Evolutionary conservation across 2,888 invertebrate species (phyloP), one percentile per base, ranked within the genome.

Genomic region (Zele albiditarsus): DNA sequence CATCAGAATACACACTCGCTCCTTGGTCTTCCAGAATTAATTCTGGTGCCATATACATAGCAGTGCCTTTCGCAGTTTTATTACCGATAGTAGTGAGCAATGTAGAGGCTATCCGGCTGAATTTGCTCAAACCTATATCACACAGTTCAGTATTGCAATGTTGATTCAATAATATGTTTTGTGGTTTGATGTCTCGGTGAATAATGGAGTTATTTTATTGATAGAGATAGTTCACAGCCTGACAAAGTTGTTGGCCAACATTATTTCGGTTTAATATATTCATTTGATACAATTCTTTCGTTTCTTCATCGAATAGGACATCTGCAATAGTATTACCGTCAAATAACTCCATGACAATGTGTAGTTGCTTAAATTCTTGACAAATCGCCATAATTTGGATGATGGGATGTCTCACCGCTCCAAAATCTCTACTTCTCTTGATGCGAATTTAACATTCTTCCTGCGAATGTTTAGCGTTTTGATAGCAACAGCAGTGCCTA

Each of bases 291-390:
- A 71, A 31, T n/a, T 3, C 25, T 57, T 12, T 65, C 14, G 49
- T 31, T 10, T 70, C 53, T 25, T 66, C 20, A 12, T 73, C 60
- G 68, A 73, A 74, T 23, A 77, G 38, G 27, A 75, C 27, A 5
- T 74, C 69, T 4, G 38, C 28, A 14, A 76, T n/a, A 28, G 49
- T 66, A 49, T 27, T 14, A 53, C 75, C 68, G n/a, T 73, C n/a
- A 20, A 79, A 76, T 27, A 66, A 75, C 42, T 79, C 79, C 74
- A 74, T 79, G 0, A 77, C 57, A 31, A 79, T 77, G 23, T 77
- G 67, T 23, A 72, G 31, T 42, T 72, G 62, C 23, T 62, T 75
- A 5, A 49, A 3, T 46, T 72, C 58, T 4, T 38, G 14, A 67
- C 74, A 76, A n/a, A 72, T 57, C 5, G 62, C 74, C 66, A 73